A percentile compares a stretch with the other conserved stretches of the same genome.
Evolutionary conservation across 2,797 vertebrate genomes (phyloP).

Genomic region (Poeciliopsis paucimaculata): DNA sequence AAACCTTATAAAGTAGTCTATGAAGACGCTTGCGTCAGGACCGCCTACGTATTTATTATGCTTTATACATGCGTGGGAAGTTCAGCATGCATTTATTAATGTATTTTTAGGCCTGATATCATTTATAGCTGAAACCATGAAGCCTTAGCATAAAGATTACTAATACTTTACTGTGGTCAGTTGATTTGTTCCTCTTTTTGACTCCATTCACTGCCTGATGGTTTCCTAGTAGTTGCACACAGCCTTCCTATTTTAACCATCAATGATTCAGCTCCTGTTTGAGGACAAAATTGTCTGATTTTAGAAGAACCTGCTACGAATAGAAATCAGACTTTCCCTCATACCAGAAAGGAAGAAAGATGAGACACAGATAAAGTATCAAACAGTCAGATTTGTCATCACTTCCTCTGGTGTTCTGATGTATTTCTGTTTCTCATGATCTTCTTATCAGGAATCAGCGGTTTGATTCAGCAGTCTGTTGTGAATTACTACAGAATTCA

Average conservation of each 20-base stretch:
- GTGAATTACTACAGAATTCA: background rate
- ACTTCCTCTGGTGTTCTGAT: background rate
- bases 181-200: background rate
- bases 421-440: background rate
- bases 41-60: background rate
- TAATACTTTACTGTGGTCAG: background rate
- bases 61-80: background rate
- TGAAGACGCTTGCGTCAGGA: background rate
- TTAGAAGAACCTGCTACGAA: background rate
- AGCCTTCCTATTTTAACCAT: background rate
- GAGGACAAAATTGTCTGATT: background rate
- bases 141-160: background rate
- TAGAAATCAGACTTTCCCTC: background rate
- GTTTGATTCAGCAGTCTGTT: constrained; percentile 20
- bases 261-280: background rate
- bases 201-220: background rate
- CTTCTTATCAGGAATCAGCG: constrained; percentile 27
- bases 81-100: background rate
- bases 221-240: background rate
- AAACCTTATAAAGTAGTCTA: background rate
- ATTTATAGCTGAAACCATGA: background rate
- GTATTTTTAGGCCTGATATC: background rate
- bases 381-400: background rate
- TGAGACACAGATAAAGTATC: background rate
- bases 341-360: background rate